Percentiles rank a stretch among this genome's conserved stretches.
Conservation (phyloP, 2,797 vertebrate species). For the Lophotriccus pileatus region DNA sequence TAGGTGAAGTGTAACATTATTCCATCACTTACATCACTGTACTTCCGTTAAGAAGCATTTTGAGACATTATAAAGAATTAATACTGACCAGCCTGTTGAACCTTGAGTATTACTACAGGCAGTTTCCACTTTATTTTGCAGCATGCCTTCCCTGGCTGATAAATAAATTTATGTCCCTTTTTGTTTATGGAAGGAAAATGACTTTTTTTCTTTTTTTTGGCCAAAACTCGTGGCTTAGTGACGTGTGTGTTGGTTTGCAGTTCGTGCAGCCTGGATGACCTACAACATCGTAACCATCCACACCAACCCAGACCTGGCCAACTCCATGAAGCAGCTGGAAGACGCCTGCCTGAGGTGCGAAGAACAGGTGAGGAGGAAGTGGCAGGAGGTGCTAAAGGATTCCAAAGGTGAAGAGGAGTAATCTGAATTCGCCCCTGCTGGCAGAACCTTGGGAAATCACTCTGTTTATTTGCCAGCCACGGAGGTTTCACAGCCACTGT, state of each 20-base stretch:
- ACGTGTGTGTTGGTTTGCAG: conserved; percentile 66
- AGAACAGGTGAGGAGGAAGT: conserved; percentile 73
- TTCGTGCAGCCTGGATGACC: conserved; percentile 82
- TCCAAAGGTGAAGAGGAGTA: conserved; percentile 37
- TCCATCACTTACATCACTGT: neutral
- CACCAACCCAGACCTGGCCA: conserved; percentile 76
- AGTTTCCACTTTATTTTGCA: neutral
- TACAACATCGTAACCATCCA: conserved; percentile 83
- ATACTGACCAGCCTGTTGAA: neutral
- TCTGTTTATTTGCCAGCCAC: neutral
- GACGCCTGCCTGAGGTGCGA: conserved; percentile 78
- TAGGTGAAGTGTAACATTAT: neutral
- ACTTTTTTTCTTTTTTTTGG: neutral
- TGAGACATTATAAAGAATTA: neutral
- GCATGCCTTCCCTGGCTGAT: neutral
- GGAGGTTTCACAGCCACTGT: neutral
- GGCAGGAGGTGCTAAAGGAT: conserved; percentile 66
- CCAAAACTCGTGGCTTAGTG: neutral
- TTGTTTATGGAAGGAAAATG: neutral
- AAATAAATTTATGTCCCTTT: neutral
- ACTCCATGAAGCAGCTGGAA: conserved; percentile 74
- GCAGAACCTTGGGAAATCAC: neutral
- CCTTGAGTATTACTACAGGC: neutral
- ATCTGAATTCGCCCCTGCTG: neutral
- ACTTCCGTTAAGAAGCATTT: neutral